Base-by-base conservation (phyloP, 2,888 invertebrate genomes). In the Drosophila colorata region DNA sequence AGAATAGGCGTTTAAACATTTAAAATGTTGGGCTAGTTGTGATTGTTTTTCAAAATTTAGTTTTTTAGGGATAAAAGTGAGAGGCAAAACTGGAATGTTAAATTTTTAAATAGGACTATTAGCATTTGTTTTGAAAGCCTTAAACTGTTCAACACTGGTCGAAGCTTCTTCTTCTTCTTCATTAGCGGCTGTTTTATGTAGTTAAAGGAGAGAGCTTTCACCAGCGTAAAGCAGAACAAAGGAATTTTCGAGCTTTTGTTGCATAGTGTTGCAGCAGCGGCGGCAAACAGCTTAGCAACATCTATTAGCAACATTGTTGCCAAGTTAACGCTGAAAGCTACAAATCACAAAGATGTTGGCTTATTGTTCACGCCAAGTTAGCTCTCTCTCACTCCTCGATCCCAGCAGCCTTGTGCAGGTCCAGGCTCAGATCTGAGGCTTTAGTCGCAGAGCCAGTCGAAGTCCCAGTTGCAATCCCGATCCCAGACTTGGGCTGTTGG, bases 241-340 rank as follows among this genome's bases (percentile, higher is more conserved):
- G 48, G 52, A 57, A 56, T 44, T 58, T 49, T 23, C 47, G 38
- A 72, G 58, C 72, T 67, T 76, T 76, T 43, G 53, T 56, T 70
- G 66, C 51, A 41, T 59, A 47, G 56, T 49, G 49, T 49, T 41
- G 33, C 16, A 20, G 20, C 25, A 35, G 52, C 18, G 25, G 48
- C 48, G 69, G 64, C 69, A 48, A 48, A 60, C 71, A 46, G 67
- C 49, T 69, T 63, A 67, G 57, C 79, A 73, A 68, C 79, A 73
- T 88, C 88, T 85, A 85, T 85, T 88, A 85, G 88, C 85, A 87
- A 85, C 85, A 78, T 69, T 85, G 85, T 85, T 83, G 87, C 76
- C 49, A 55, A 53, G 69, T 72, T 72, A 67, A 66, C 69, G 75
- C 76, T 88, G 87, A 80, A 74, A 83, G 87, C 85, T 55, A 85